Evolutionary conservation across 2,113 vertebrate species (phyloP).

Genomic region (Campylomormyrus numenius): DNA sequence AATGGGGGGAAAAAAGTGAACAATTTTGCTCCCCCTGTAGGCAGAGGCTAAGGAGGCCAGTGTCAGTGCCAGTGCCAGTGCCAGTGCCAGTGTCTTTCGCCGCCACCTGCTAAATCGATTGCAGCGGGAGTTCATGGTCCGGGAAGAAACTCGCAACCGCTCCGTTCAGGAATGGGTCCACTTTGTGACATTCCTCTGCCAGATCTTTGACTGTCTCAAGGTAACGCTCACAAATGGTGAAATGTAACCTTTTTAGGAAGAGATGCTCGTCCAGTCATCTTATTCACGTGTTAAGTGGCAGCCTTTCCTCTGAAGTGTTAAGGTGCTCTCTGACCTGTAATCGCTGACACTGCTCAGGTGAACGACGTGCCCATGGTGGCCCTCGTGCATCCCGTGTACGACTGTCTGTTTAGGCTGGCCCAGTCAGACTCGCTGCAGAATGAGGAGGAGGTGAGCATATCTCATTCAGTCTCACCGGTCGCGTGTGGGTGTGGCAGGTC

Average conservation of each 20-base stretch:
- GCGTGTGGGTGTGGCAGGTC: neutral
- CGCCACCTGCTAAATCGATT: conserved; percentile 78
- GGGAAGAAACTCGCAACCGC: conserved; percentile 72
- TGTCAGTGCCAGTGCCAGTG: conserved; percentile 27
- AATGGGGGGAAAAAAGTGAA: neutral
- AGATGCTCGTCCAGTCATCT: neutral
- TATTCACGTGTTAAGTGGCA: neutral
- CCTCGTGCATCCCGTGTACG: conserved; percentile 86
- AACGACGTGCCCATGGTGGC: conserved; percentile 93
- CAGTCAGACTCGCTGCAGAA: conserved; percentile 76
- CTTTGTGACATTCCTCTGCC: conserved; percentile 91
- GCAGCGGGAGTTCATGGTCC: conserved; percentile 79
- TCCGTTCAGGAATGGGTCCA: conserved; percentile 85
- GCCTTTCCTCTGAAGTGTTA: neutral
- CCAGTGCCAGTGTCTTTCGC: conserved; percentile 73
- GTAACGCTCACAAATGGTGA: conserved; percentile 45
- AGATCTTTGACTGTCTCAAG: conserved; percentile 90
- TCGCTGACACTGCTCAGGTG: conserved; percentile 60
- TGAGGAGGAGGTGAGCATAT: conserved; percentile 80
- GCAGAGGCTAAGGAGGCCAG: conserved; percentile 76
- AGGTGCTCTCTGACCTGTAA: neutral
- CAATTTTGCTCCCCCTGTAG: conserved; percentile 44
- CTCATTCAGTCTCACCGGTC: neutral
- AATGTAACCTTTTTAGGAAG: neutral
- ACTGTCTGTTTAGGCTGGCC: conserved; percentile 81